Conservation (phyloP, 2,797 vertebrate genomes). For the Sebastes elongatus region DNA sequence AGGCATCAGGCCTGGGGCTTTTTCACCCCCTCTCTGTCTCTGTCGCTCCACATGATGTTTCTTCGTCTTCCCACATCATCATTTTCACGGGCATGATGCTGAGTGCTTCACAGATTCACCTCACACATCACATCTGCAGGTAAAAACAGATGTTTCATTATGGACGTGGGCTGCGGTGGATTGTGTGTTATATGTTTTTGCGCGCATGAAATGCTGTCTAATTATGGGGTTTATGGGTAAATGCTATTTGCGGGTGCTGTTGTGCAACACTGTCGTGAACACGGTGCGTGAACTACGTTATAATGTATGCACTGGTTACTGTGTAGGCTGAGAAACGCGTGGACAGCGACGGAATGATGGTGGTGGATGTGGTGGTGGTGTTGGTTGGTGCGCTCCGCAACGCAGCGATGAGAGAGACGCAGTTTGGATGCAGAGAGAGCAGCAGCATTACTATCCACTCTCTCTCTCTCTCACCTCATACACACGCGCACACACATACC, state of each 20-base stretch:
- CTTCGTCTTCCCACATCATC: conserved; percentile 62
- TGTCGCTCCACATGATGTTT: conserved; percentile 62
- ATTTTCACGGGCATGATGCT: conserved; percentile 64
- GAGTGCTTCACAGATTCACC: conserved; percentile 43
- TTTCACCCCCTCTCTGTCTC: not conserved
- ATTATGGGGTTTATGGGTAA: not conserved
- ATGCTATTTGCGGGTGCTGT: conserved; percentile 42
- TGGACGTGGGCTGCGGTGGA: not conserved
- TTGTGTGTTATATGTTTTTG: not conserved
- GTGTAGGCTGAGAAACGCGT: conserved; percentile 79
- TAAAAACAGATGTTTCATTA: conserved; percentile 25
- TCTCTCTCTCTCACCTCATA: conserved; percentile 35
- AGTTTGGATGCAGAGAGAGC: conserved; percentile 78
- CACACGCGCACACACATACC: conserved; percentile 25
- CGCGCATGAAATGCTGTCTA: conserved; percentile 1
- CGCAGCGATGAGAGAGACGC: conserved; percentile 73
- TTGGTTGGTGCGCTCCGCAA: conserved; percentile 69
- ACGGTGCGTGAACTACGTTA: conserved; percentile 32
- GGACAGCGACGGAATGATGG: conserved; percentile 73
- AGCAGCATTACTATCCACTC: conserved; percentile 60
- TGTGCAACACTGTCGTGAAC: conserved; percentile 71
- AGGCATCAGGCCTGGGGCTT: conserved; percentile 26
- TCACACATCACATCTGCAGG: conserved; percentile 62
- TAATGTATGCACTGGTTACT: conserved; percentile 65
- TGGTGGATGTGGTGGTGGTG: conserved; percentile 68